Conservation (phyloP, 2,113 vertebrate genomes). For the Nymphicus hollandicus region DNA sequence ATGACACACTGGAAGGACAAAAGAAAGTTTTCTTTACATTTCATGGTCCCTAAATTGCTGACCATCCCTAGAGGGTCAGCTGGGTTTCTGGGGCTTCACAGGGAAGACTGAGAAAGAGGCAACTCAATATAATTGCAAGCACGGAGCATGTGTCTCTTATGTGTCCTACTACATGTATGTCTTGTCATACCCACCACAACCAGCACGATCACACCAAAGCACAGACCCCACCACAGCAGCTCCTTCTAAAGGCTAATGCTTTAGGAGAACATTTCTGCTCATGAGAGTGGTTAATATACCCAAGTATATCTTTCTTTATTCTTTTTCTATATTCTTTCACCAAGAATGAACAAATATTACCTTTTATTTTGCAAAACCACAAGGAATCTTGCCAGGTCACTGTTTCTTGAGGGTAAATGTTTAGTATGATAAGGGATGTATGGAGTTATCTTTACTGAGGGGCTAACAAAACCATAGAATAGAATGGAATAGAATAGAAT, state of each 20-base stretch:
- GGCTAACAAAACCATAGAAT: slow-evolving; percentile 1
- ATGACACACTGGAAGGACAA: not conserved
- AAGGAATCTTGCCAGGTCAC: slow-evolving; percentile 34
- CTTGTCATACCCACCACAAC: not conserved
- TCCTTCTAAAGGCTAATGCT: not conserved
- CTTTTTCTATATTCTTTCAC: no score
- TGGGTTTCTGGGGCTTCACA: not conserved
- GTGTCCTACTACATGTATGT: not conserved
- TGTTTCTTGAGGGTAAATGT: not conserved
- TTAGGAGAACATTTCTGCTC: not conserved
- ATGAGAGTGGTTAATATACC: not conserved
- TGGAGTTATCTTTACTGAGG: not conserved
- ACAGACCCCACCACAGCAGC: not conserved
- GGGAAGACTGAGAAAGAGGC: not conserved
- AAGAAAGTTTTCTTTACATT: not conserved
- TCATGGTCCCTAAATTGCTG: not conserved
- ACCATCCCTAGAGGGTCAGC: not conserved
- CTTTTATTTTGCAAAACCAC: slow-evolving; percentile 43
- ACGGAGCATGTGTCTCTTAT: rapidly evolving
- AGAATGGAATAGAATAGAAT: no score
- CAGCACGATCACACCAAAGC: not conserved
- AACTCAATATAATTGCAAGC: not conserved
- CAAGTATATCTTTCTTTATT: not conserved
- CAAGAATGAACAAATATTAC: slow-evolving; percentile 47
- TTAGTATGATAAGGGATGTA: not conserved